phyloP scores from a whole-genome alignment of 2,888 invertebrate genomes.

The Drosophila nr. perissopoda region DNA sequence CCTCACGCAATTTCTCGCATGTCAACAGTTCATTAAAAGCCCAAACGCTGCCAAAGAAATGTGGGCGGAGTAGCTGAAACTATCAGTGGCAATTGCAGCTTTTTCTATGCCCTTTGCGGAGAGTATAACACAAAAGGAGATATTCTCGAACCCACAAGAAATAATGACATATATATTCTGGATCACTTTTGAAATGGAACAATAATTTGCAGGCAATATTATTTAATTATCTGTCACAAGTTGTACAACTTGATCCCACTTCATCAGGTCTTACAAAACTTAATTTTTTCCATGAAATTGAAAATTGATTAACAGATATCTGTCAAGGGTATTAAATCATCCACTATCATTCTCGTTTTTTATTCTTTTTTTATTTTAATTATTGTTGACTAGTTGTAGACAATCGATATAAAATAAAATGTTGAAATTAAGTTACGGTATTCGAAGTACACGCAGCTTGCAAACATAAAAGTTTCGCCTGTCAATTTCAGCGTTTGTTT shows the following conservation, averaged over 20 bases:
- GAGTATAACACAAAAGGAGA: neutral
- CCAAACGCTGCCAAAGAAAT: conserved; percentile 30
- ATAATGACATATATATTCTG: neutral
- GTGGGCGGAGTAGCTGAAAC: conserved; percentile 20
- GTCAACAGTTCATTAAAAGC: conserved; percentile 70
- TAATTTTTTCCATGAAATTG: neutral
- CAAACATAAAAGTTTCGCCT: conserved; percentile 49
- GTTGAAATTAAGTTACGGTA: conserved; percentile 67
- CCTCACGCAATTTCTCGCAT: conserved; percentile 72
- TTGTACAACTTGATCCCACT: neutral
- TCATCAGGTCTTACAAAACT: neutral
- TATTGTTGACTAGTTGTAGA: conserved; percentile 61
- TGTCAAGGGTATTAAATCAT: neutral
- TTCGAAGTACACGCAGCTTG: conserved; percentile 42
- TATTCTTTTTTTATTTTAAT: conserved; percentile 4
- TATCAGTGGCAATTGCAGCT: conserved; percentile 45
- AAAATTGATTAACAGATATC: neutral
- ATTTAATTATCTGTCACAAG: neutral
- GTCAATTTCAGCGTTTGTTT: conserved; percentile 48
- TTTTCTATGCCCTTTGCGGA: neutral
- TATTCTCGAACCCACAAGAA: neutral
- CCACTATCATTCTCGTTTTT: neutral
- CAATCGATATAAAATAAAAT: conserved; percentile 69
- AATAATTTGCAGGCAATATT: neutral
- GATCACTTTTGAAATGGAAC: neutral